phyloP scores from a whole-genome alignment of 2,888 invertebrate species.

The Cheilosia variabilis region DNA sequence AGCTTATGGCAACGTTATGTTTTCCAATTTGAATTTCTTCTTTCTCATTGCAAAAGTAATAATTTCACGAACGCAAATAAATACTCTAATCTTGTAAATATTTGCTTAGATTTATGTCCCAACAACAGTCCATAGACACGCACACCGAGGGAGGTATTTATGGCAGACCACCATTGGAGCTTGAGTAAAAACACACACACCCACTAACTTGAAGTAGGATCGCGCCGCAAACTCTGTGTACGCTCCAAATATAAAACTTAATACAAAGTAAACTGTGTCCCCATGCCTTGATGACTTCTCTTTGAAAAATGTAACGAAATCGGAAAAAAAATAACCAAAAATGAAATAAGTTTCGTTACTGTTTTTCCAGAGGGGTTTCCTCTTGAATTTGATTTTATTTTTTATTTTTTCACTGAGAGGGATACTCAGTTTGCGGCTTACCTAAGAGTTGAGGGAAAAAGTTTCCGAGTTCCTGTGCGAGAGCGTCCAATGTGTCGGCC shows the following conservation, averaged over 20 bases:
- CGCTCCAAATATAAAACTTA: slow-evolving; percentile 40
- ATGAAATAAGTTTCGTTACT: slow-evolving; percentile 21
- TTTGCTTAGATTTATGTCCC: slow-evolving; percentile 55
- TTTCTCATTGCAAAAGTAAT: slow-evolving; percentile 19
- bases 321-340: slow-evolving; percentile 26
- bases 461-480: slow-evolving; percentile 5
- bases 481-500: slow-evolving; percentile 10
- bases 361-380: slow-evolving; percentile 2
- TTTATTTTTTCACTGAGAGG: background rate
- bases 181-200: background rate
- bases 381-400: background rate
- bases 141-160: background rate
- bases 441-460: slow-evolving; percentile 23
- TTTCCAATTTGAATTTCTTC: slow-evolving; percentile 21
- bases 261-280: slow-evolving; percentile 54
- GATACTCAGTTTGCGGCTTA: slow-evolving; percentile 17
- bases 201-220: slow-evolving; percentile 21
- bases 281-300: slow-evolving; percentile 45
- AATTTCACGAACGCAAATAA: slow-evolving; percentile 32
- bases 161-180: background rate
- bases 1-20: slow-evolving; percentile 15
- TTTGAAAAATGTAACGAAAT: background rate
- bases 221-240: background rate
- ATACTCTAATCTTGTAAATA: slow-evolving; percentile 48
- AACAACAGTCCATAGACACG: background rate